Conservation (phyloP, 2,888 invertebrate species). For the Drosophila kokeensis region DNA sequence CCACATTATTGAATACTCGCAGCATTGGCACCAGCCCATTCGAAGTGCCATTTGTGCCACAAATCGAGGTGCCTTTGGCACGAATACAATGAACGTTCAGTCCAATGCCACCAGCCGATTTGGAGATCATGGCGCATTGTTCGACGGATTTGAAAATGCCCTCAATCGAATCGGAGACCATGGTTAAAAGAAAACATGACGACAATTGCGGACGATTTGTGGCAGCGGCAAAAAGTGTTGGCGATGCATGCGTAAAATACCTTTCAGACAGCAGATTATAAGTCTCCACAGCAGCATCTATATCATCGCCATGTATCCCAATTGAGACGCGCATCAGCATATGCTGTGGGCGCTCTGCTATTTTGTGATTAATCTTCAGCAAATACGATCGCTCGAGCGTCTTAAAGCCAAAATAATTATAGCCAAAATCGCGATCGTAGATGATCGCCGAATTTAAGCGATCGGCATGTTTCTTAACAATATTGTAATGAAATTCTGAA, state of each 20-base stretch:
- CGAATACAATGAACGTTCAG: conserved; percentile 98
- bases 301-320: conserved; percentile 97
- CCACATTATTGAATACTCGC: conserved; percentile 97
- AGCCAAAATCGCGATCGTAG: conserved; percentile 98
- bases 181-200: conserved; percentile 97
- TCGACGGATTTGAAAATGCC: conserved; percentile 97
- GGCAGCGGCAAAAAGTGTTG: conserved; percentile 98
- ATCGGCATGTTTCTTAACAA: conserved; percentile 95
- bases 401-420: conserved; percentile 99
- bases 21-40: conserved; percentile 99
- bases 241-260: conserved; percentile 99
- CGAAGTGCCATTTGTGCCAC: conserved; percentile 96
- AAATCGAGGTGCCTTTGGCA: conserved; percentile 95
- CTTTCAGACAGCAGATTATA: conserved; percentile 97
- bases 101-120: conserved; percentile 98
- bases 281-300: conserved; percentile 96
- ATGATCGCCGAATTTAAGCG: conserved; percentile 97
- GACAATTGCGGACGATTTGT: conserved; percentile 96
- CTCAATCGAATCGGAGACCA: conserved; percentile 97
- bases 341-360: conserved; percentile 98
- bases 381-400: conserved; percentile 98
- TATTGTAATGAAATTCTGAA: conserved; percentile 91
- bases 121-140: conserved; percentile 97
- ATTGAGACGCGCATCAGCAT: conserved; percentile 99
- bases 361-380: conserved; percentile 95